Percentiles rank a stretch among this genome's conserved stretches.
Evolutionary conservation across 2,113 vertebrate species (phyloP).

Genomic region (Lontra canadensis): DNA sequence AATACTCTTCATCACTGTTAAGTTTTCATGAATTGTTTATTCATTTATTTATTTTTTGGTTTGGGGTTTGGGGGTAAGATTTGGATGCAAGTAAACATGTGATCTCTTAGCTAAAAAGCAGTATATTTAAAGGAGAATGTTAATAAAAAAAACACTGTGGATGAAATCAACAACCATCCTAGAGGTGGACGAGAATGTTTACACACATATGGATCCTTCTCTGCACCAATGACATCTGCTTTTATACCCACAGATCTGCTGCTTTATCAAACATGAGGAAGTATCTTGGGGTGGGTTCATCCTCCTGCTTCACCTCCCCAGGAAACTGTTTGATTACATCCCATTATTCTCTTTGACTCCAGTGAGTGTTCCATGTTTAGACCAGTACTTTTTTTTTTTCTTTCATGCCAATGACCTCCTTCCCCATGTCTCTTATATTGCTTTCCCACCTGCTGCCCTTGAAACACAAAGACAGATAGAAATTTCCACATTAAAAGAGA

Average conservation of each 20-base stretch:
- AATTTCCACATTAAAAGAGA: conserved; percentile 32
- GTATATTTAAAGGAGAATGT: not conserved
- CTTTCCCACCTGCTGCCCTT: not conserved
- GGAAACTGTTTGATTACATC: not conserved
- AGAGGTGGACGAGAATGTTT: not conserved
- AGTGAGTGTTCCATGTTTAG: conserved; percentile 6
- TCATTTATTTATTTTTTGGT: not conserved
- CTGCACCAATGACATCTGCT: not conserved
- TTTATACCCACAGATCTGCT: not conserved
- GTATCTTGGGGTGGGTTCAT: not conserved
- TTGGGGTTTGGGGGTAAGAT: not conserved
- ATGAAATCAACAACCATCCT: not conserved
- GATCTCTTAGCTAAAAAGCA: not conserved
- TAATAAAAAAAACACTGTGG: not conserved
- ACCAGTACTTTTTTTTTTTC: not conserved
- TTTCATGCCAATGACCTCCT: not conserved
- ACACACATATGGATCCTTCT: not conserved
- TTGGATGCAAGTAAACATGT: conserved; percentile 6
- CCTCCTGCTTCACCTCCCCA: conserved; percentile 24
- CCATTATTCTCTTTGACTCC: conserved; percentile 46
- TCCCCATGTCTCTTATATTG: conserved; percentile 5
- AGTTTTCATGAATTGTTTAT: not conserved
- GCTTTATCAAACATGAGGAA: conserved; percentile 34
- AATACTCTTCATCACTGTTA: not conserved
- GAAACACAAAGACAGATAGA: conserved; percentile 20